A percentile compares a stretch with the other conserved stretches of the same genome.
phyloP scores from a whole-genome alignment of 2,888 invertebrate genomes.

The Marronus borbonicus region DNA sequence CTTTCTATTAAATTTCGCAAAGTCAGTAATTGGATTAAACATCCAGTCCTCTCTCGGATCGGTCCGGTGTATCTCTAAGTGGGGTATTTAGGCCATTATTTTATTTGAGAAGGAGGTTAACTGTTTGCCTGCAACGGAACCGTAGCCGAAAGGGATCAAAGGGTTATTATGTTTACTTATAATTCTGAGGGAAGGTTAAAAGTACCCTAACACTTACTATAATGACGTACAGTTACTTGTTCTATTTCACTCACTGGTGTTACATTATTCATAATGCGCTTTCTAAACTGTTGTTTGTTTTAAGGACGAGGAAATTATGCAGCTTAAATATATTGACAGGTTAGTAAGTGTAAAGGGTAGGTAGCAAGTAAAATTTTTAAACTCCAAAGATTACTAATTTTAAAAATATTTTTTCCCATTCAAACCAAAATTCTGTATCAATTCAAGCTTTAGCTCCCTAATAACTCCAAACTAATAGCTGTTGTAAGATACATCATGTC shows the following conservation, averaged over 20 bases:
- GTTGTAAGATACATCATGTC: too few relatives aligned
- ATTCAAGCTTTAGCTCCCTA: too few relatives aligned
- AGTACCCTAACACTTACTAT: slow-evolving; percentile 41
- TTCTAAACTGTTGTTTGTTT: too few relatives aligned
- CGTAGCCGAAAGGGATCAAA: slow-evolving; percentile 51
- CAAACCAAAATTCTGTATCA: too few relatives aligned
- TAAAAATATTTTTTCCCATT: too few relatives aligned
- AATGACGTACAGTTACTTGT: slow-evolving; percentile 25
- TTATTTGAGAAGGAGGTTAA: slow-evolving; percentile 49
- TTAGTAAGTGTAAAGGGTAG: too few relatives aligned
- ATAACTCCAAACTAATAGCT: too few relatives aligned
- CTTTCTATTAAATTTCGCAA: slow-evolving; percentile 58
- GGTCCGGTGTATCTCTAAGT: slow-evolving; percentile 49
- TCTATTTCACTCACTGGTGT: neutral
- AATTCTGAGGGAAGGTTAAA: slow-evolving; percentile 36
- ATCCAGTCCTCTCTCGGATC: slow-evolving; percentile 49
- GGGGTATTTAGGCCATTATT: slow-evolving; percentile 50
- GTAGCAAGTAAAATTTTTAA: too few relatives aligned
- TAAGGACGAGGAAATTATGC: too few relatives aligned
- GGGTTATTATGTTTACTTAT: slow-evolving; percentile 49
- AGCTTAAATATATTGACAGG: too few relatives aligned
- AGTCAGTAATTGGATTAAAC: slow-evolving; percentile 58
- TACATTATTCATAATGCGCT: slow-evolving; percentile 5
- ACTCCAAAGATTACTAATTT: too few relatives aligned
- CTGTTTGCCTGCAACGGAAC: slow-evolving; percentile 33